Evolutionary conservation across 2,797 vertebrate species (phyloP).

Genomic region (Trachops cirrhosus): DNA sequence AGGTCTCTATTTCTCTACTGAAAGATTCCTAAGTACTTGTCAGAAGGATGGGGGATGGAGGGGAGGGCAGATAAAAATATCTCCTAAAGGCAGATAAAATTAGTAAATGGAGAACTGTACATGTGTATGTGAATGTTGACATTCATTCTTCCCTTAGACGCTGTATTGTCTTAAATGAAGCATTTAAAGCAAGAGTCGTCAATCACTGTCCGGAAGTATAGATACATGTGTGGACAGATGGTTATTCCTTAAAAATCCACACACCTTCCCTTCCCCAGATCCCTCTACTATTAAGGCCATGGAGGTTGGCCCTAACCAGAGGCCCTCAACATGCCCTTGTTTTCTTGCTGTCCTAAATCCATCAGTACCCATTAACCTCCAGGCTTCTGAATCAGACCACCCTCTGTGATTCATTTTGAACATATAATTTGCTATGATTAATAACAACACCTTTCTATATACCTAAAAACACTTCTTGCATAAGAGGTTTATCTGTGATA

Average conservation of each 20-base stretch:
- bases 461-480: not conserved
- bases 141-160: not conserved
- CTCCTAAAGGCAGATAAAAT: not conserved
- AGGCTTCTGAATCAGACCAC: not conserved
- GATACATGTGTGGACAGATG: not conserved
- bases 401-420: conserved; percentile 4
- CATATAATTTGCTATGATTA: not conserved
- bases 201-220: not conserved
- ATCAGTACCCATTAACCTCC: not conserved
- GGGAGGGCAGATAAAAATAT: not conserved
- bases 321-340: not conserved
- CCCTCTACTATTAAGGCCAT: not conserved
- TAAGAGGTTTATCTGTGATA: not conserved
- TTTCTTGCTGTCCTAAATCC: not conserved
- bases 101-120: not conserved
- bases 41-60: not conserved
- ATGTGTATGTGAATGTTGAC: not conserved
- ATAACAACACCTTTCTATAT: not conserved
- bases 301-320: not conserved
- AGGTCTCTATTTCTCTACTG: conserved; percentile 8
- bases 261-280: not conserved
- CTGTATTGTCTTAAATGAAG: not conserved
- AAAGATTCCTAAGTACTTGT: not conserved
- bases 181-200: not conserved
- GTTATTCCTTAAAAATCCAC: not conserved